A percentile compares a stretch with the other conserved stretches of the same genome.
These are phyloP conservation scores for Eurystomus gularis DNA, from an alignment of 2,113 vertebrate species.

Conservation along the genomic window DNA sequence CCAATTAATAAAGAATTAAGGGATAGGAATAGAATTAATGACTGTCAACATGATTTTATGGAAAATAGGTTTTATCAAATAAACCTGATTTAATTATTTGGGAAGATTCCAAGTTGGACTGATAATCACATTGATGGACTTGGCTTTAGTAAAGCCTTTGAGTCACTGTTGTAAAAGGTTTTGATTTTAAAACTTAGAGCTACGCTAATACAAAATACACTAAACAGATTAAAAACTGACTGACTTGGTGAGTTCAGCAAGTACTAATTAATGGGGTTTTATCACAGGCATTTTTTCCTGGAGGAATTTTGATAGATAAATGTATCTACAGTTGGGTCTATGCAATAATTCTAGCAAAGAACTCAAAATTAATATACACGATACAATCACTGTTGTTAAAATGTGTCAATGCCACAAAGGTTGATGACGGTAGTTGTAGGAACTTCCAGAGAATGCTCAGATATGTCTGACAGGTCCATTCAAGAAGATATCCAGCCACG, in stretches of 20 bases:
- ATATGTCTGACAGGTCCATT: background rate
- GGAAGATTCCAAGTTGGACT: conserved; percentile 55
- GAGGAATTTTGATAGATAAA: background rate
- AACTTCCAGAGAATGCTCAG: background rate
- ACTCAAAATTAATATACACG: background rate
- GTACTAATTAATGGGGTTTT: background rate
- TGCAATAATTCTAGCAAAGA: background rate
- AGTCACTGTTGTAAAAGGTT: background rate
- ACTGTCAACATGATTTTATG: conserved; percentile 67
- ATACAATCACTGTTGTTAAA: background rate
- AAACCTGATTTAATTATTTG: conserved; percentile 65
- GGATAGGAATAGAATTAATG: conserved; percentile 49
- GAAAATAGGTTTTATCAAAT: conserved; percentile 65
- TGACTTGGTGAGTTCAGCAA: background rate
- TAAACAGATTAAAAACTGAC: conserved; percentile 2
- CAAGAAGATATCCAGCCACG: background rate
- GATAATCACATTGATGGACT: conserved; percentile 56
- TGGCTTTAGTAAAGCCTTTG: conserved; percentile 37
- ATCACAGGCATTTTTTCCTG: background rate
- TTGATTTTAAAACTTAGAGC: conserved; percentile 27
- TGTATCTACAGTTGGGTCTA: fast-evolving
- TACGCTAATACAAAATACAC: background rate
- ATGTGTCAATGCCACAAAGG: background rate
- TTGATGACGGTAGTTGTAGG: background rate
- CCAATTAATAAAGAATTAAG: conserved; percentile 66